A percentile compares a stretch with the other conserved stretches of the same genome.
phyloP scores from a whole-genome alignment of 2,888 invertebrate genomes.

The Drosophila colorata region DNA sequence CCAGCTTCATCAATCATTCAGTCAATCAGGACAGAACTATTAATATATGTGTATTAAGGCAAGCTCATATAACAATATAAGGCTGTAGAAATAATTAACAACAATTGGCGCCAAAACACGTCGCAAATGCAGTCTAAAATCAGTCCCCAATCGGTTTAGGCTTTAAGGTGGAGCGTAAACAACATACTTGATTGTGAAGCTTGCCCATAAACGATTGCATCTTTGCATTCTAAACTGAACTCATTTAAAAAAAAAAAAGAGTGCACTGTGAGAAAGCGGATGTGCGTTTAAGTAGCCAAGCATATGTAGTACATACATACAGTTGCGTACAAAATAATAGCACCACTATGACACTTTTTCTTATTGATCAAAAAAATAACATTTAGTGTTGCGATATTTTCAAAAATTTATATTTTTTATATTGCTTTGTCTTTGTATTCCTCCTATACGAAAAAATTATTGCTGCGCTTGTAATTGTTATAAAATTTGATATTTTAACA shows the following conservation, averaged over 20 bases:
- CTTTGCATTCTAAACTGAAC: conserved; percentile 36
- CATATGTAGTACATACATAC: background rate
- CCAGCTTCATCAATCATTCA: too few relatives aligned
- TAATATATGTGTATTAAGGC: too few relatives aligned
- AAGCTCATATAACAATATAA: conserved; percentile 11
- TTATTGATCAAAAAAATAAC: too few relatives aligned
- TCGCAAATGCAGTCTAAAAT: conserved; percentile 21
- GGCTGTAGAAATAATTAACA: conserved; percentile 47
- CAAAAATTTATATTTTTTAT: too few relatives aligned
- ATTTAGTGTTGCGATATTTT: too few relatives aligned
- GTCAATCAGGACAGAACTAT: too few relatives aligned
- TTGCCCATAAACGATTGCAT: conserved; percentile 51
- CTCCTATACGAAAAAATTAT: too few relatives aligned
- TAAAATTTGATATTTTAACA: too few relatives aligned
- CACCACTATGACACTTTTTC: too few relatives aligned
- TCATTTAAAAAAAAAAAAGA: conserved; percentile 17
- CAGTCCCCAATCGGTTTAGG: conserved; percentile 20
- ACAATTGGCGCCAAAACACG: conserved; percentile 34
- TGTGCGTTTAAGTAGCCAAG: background rate
- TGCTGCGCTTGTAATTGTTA: too few relatives aligned
- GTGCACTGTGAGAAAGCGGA: conserved; percentile 42
- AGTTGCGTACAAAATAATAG: too few relatives aligned
- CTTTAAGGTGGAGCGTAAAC: conserved; percentile 43
- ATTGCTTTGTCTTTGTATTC: too few relatives aligned
- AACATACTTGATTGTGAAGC: conserved; percentile 43